phyloP scores from a whole-genome alignment of 2,113 vertebrate species.

The Leptobrachium ailaonicum region DNA sequence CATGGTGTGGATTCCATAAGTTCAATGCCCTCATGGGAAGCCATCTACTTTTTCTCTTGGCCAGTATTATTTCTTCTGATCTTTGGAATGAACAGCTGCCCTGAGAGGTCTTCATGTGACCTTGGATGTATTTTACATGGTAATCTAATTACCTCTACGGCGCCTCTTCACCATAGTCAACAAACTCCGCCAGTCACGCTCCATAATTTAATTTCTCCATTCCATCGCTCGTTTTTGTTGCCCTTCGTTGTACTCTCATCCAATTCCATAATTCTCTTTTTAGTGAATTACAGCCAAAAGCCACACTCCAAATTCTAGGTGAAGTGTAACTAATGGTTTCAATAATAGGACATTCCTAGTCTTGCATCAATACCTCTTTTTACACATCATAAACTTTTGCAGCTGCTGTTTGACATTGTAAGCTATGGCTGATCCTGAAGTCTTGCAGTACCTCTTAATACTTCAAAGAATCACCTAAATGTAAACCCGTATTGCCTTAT shows the following conservation, averaged over 20 bases:
- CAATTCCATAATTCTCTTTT: background rate
- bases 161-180: background rate
- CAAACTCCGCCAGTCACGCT: background rate
- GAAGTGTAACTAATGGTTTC: background rate
- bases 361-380: background rate
- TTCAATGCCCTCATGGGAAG: background rate
- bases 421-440: background rate
- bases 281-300: background rate
- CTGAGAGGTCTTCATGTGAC: background rate
- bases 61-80: background rate
- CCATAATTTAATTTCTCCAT: background rate
- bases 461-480: no score
- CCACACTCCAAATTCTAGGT: background rate
- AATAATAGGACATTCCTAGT: background rate
- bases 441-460: slow-evolving; percentile 3
- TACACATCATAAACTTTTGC: background rate
- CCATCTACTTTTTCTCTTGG: background rate
- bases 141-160: background rate
- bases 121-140: background rate
- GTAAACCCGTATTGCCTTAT: no score
- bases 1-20: background rate
- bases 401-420: background rate
- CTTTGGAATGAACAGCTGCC: background rate
- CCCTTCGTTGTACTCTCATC: background rate
- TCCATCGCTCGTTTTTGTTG: background rate